Evolutionary conservation across 2,888 invertebrate genomes (phyloP).

Genomic region (Agonopterix arenella): DNA sequence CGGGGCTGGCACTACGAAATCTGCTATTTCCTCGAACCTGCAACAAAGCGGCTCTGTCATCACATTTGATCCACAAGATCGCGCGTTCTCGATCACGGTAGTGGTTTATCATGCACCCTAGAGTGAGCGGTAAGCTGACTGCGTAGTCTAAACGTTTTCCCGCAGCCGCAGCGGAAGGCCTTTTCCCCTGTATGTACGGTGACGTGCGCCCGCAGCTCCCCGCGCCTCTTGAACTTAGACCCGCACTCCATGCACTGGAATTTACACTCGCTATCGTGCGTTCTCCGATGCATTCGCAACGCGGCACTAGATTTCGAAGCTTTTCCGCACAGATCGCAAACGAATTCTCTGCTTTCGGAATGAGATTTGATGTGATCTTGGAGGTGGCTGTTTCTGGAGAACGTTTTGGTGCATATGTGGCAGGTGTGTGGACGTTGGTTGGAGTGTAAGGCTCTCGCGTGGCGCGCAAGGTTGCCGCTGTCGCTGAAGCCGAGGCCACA

Average conservation of each 20-base stretch:
- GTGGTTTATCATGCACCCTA: conserved; percentile 5
- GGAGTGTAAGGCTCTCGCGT: conserved; percentile 65
- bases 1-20: conserved; percentile 5
- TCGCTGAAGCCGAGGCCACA: conserved; percentile 72
- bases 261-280: conserved; percentile 46
- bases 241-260: conserved; percentile 67
- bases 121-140: conserved; percentile 38
- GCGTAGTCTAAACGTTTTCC: conserved; percentile 62
- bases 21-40: conserved; percentile 26
- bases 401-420: conserved; percentile 56
- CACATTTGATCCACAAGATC: not conserved
- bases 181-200: conserved; percentile 75
- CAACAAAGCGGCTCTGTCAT: conserved; percentile 28
- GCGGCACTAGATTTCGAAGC: conserved; percentile 71
- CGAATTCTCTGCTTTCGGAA: conserved; percentile 51
- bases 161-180: conserved; percentile 72
- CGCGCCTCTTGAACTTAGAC: conserved; percentile 71
- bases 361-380: conserved; percentile 72
- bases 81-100: not conserved
- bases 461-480: conserved; percentile 67
- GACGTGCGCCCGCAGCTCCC: conserved; percentile 71
- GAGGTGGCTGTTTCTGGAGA: conserved; percentile 64
- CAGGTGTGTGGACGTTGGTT: conserved; percentile 66
- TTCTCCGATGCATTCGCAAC: conserved; percentile 61
- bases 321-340: conserved; percentile 74